phyloP scores from a whole-genome alignment of 1,140 invertebrate genomes.

The Camponotus floridanus region DNA sequence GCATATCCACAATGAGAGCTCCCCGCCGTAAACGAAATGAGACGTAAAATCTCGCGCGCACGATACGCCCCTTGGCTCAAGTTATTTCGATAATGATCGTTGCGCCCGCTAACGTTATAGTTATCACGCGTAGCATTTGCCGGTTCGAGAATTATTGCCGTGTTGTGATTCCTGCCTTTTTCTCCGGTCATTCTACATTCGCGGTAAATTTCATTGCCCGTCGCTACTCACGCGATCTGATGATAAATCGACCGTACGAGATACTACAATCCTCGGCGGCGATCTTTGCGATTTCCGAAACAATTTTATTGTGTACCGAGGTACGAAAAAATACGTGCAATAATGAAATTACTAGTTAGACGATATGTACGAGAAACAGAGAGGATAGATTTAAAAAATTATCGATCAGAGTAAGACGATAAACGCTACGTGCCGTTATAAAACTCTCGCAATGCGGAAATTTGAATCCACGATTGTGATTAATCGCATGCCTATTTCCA shows the following conservation, averaged over 20 bases:
- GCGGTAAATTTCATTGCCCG: conserved; percentile 28
- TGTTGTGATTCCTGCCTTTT: conserved; percentile 48
- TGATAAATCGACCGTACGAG: conserved; percentile 21
- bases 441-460: conserved; percentile 37
- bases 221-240: conserved; percentile 35
- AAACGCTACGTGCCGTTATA: not conserved
- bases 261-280: conserved; percentile 39
- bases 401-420: not conserved
- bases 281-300: conserved; percentile 53
- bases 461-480: conserved; percentile 45
- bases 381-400: not conserved
- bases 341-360: conserved; percentile 41
- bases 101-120: conserved; percentile 27
- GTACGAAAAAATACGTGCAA: conserved; percentile 32
- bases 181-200: not conserved
- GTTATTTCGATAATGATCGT: conserved; percentile 25
- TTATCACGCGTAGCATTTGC: conserved; percentile 52
- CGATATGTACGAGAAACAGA: conserved; percentile 2
- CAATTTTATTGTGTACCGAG: conserved; percentile 32
- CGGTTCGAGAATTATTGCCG: conserved; percentile 41
- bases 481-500: conserved; percentile 46
- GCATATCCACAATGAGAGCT: not conserved
- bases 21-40: conserved; percentile 47
- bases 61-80: conserved; percentile 34
- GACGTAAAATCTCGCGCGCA: conserved; percentile 56